Evolutionary conservation across 2,797 vertebrate species (phyloP), one percentile per base, ranked within the genome.

Genomic region (Trematomus bernacchii): DNA sequence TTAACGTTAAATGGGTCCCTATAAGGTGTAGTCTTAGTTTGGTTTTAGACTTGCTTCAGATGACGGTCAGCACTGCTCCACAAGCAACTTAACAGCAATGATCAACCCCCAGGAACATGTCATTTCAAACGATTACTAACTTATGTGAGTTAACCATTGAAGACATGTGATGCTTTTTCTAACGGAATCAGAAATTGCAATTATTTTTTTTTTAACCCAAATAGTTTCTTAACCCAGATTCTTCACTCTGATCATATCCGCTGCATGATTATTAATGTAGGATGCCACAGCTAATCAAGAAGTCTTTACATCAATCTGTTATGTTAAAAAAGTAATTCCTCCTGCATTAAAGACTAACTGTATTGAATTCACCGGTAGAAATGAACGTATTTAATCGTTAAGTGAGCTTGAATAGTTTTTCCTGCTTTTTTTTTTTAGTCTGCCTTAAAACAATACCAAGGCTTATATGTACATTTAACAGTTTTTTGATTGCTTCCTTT

Each of bases 111-210:
- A 66, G 57, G 71, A 19, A 61, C 42, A 37, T 57, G 11, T 5
- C 19, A 42, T 23, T 50, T 23, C 69, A 66, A 50, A 48, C 44
- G 21, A 62, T 76, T 11, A 58, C 18, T 74, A 33, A 81, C 62
- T 55, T 43, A 62, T 80, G 63, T 37, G 33, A 53, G 53, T 62
- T 44, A 58, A 62, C 30, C 18, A 66, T 61, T 73, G 51, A 79
- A 55, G 44, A 43, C 54, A 64, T 33, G 18, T 37, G 46, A 66
- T 53, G 14, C 52, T 30, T 37, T 61, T 42, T 21, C 1, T 14
- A 60, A 21, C 46, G 52, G 21, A 73, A 33, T 58, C 42, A 53
- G 11, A 52, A 30, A 52, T 40, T 37, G n/a, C 30, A 40, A 18
- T 68, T 3, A 52, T 46, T 42, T 10, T 10, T 46, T 42, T 10